Percentiles rank a stretch among this genome's conserved stretches.
Evolutionary conservation across 2,797 vertebrate species (phyloP).

Genomic region (Oreochromis grahami): DNA sequence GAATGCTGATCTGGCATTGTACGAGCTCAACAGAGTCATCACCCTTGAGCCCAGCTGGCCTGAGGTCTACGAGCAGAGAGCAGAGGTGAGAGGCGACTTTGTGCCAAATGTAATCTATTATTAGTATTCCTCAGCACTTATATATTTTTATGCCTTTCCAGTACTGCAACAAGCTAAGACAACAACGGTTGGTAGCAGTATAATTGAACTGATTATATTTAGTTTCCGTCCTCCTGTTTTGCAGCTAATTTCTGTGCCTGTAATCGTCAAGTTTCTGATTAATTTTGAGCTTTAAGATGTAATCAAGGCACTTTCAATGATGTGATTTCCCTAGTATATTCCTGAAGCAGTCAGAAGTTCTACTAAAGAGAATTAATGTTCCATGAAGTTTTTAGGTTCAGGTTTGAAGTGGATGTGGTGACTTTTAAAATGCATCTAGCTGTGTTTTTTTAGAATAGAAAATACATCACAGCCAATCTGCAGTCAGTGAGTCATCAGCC

Average conservation of each 20-base stretch:
- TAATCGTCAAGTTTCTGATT: neutral
- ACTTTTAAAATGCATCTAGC: neutral
- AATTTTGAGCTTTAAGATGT: neutral
- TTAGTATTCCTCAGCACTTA: neutral
- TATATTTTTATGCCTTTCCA: neutral
- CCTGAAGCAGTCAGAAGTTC: neutral
- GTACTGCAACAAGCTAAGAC: neutral
- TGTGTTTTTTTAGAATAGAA: neutral
- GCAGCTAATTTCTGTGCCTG: neutral
- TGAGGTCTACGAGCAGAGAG: slow-evolving; percentile 95
- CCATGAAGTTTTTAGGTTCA: neutral
- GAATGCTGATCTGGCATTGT: slow-evolving; percentile 93
- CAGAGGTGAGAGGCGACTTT: slow-evolving; percentile 80
- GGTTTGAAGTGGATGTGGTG: neutral
- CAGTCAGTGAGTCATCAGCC: neutral
- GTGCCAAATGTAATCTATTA: neutral
- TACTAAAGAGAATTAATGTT: neutral
- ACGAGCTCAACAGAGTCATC: slow-evolving; percentile 92
- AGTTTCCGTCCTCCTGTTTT: neutral
- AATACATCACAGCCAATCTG: neutral
- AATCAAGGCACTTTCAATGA: neutral
- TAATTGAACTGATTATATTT: neutral
- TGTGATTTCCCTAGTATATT: neutral
- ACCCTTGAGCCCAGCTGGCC: slow-evolving; percentile 87
- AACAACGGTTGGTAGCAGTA: neutral